Base-by-base conservation (phyloP, 2,888 invertebrate species). In the Sminthurinus aureus region DNA sequence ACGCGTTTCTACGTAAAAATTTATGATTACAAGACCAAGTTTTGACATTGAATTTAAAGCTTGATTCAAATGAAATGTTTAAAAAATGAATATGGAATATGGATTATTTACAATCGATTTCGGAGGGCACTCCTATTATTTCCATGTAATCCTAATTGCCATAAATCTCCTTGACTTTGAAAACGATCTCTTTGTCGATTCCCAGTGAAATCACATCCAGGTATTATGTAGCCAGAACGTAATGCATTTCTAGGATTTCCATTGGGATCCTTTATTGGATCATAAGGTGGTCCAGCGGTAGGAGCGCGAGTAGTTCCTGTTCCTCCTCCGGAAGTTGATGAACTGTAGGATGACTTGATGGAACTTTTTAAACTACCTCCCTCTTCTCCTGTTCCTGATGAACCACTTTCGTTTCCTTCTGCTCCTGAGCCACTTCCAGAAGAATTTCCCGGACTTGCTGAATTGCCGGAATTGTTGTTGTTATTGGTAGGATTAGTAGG, bases 121-220 rank as follows among this genome's bases (percentile, higher is more conserved):
- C 69, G 26, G 15, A 79, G 22, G 12, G 79, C 50, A 51, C 20
- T 38, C 6, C 38, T 38, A 3, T 67, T 67, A 67, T 79, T 71
- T 11, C 51, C 38, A 0, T 50, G 22, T 12, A 69, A 69, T 18
- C 71, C 71, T 51, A 51, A 51, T 69, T 71, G 79, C 79, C 79
- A 79, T 9, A 79, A 18, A 66, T 79, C 69, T 13, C 71, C 71
- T 9, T 64, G 79, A 12, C n/a, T 24, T 13, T 50, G n/a, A 18
- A 79, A 79, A 0, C 79, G 69, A 51, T 69, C 67, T n/a, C 79
- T 22, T 12, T 51, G 51, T 20, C 79, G 79, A 66, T 66, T 69
- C 11, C 79, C 79, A 20, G 18, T 18, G 58, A 58, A 58, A 58
- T 58, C 58, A 18, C 58, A 58, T 13, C 58, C 58, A 18, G 13